phyloP scores from a whole-genome alignment of 2,113 vertebrate genomes.

The Cinclus mexicanus region DNA sequence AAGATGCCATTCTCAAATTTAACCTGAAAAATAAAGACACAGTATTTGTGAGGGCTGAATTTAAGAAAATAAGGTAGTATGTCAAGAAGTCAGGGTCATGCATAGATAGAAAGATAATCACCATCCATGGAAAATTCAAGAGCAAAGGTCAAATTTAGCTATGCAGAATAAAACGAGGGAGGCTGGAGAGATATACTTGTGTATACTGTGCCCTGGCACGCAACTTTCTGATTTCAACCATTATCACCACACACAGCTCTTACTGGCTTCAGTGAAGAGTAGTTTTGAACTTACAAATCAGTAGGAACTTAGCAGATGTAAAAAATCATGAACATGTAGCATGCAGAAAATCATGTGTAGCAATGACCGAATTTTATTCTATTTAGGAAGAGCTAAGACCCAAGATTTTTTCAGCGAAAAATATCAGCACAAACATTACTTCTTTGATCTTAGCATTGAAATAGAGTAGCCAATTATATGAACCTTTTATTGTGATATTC shows the following conservation, averaged over 20 bases:
- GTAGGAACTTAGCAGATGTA: background rate
- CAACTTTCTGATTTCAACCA: background rate
- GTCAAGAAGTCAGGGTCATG: background rate
- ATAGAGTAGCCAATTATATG: background rate
- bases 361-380: background rate
- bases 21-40: background rate
- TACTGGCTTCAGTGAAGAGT: background rate
- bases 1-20: background rate
- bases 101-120: background rate
- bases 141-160: background rate
- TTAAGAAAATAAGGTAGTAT: background rate
- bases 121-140: background rate
- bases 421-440: background rate
- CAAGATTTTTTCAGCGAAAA: background rate
- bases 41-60: background rate
- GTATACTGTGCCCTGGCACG: background rate
- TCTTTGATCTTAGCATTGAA: background rate
- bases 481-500: background rate
- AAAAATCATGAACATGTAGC: no score
- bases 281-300: background rate
- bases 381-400: background rate
- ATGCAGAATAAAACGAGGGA: background rate
- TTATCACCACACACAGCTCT: background rate
- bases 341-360: background rate
- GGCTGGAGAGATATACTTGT: background rate